Conservation (phyloP, 2,888 invertebrate species). For the Branchellion lobata region DNA sequence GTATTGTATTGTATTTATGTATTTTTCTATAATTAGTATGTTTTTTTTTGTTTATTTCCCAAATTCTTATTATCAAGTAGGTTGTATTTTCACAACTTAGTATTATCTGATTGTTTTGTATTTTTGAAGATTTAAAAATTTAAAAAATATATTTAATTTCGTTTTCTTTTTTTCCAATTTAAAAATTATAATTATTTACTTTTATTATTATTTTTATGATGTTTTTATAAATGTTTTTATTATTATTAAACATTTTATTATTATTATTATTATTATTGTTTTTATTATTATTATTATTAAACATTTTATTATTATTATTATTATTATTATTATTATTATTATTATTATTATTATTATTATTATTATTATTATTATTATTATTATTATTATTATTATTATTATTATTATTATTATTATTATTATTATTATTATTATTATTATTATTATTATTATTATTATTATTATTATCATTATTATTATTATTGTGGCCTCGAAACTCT, state of each 20-base stretch:
- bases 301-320: slow-evolving; percentile 14
- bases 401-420: slow-evolving; percentile 25
- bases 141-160: too few relatives aligned
- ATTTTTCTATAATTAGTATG: too few relatives aligned
- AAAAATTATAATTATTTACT: not conserved
- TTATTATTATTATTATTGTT: slow-evolving; percentile 22
- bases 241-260: slow-evolving; percentile 12
- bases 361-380: slow-evolving; percentile 30
- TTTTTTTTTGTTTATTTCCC: too few relatives aligned
- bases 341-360: slow-evolving; percentile 25
- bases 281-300: slow-evolving; percentile 20
- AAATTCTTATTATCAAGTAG: too few relatives aligned
- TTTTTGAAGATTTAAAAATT: too few relatives aligned
- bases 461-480: slow-evolving; percentile 12
- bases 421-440: slow-evolving; percentile 24
- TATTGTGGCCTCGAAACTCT: not conserved
- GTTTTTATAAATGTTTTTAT: not conserved
- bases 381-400: slow-evolving; percentile 25
- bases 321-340: slow-evolving; percentile 22
- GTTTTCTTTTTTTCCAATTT: not conserved
- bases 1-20: too few relatives aligned
- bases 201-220: slow-evolving; percentile 10
- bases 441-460: slow-evolving; percentile 27
- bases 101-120: too few relatives aligned
- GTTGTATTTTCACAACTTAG: too few relatives aligned